Percentiles rank a stretch among this genome's conserved stretches.
Conservation (phyloP, 2,888 invertebrate species). For the Archaeoteleia sp. region DNA sequence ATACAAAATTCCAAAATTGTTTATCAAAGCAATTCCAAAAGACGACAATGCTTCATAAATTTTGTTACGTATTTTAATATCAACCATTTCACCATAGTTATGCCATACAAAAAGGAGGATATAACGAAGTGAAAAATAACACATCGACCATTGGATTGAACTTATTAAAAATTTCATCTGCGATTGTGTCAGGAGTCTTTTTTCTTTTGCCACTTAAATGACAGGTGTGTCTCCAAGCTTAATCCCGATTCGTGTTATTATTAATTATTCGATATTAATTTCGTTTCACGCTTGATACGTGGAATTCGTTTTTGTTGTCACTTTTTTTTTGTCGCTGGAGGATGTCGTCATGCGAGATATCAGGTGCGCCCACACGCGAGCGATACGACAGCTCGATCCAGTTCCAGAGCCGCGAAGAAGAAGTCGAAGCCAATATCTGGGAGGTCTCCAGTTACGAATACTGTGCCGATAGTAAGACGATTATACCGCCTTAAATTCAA, state of each 20-base stretch:
- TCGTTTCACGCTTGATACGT: slow-evolving; percentile 41
- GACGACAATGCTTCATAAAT: no score
- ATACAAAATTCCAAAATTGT: no score
- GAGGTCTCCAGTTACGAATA: slow-evolving; percentile 57
- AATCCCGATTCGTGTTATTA: slow-evolving; percentile 36
- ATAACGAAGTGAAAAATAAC: no score
- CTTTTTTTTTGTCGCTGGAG: slow-evolving; percentile 39
- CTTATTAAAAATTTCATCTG: slow-evolving; percentile 1
- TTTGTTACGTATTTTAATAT: no score
- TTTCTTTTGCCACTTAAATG: slow-evolving; percentile 5
- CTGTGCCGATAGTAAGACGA: slow-evolving; percentile 54
- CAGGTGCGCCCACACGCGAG: slow-evolving; percentile 56
- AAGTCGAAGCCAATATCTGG: slow-evolving; percentile 54
- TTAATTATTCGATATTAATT: slow-evolving; percentile 49
- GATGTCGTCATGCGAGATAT: slow-evolving; percentile 53
- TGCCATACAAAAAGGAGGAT: no score
- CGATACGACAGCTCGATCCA: slow-evolving; percentile 58
- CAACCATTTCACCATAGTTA: no score
- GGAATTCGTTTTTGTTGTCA: slow-evolving; percentile 13
- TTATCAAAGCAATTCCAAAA: no score
- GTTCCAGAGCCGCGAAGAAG: slow-evolving; percentile 50
- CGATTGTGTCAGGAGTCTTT: slow-evolving; percentile 10
- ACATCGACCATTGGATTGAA: not conserved
- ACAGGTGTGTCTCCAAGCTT: slow-evolving; percentile 12
- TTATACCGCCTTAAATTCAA: slow-evolving; percentile 57